These are phyloP conservation scores for Battus philenor DNA, from an alignment of 1,140 invertebrate species.

Conservation along the genomic window DNA sequence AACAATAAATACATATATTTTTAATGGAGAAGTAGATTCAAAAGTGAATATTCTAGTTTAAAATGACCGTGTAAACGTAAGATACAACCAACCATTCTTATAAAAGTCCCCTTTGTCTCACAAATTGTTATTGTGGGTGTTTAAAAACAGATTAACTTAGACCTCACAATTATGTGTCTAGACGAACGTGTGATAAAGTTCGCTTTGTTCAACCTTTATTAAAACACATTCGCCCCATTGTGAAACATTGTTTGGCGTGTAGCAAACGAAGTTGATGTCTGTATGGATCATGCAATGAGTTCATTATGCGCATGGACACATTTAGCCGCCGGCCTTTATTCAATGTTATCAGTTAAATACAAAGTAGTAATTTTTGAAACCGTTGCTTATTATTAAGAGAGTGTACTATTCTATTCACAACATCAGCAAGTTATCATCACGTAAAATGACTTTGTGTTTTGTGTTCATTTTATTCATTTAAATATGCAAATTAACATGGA, in stretches of 20 bases:
- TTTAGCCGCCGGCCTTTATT: constrained; percentile 35
- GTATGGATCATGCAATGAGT: constrained; percentile 34
- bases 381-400: constrained; percentile 26
- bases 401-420: too few relatives aligned
- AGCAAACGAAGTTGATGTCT: constrained; percentile 10
- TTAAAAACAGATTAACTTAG: constrained; percentile 15
- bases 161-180: constrained; percentile 10
- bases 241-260: constrained; percentile 22
- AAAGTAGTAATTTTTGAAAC: constrained; percentile 35
- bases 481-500: too few relatives aligned
- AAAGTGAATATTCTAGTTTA: too few relatives aligned
- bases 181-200: constrained; percentile 10
- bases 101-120: too few relatives aligned
- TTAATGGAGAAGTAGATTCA: too few relatives aligned
- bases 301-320: constrained; percentile 32
- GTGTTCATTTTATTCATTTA: too few relatives aligned
- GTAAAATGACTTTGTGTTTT: too few relatives aligned
- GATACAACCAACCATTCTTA: too few relatives aligned
- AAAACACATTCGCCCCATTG: constrained; percentile 13
- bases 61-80: too few relatives aligned
- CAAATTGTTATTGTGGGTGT: constrained; percentile 10
- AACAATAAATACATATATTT: too few relatives aligned
- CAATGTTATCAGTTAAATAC: constrained; percentile 40
- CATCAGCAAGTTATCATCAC: too few relatives aligned
- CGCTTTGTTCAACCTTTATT: constrained; percentile 21